phyloP scores from a whole-genome alignment of 64 coral and sea anemone species.

The Pocillopora damicornis region DNA sequence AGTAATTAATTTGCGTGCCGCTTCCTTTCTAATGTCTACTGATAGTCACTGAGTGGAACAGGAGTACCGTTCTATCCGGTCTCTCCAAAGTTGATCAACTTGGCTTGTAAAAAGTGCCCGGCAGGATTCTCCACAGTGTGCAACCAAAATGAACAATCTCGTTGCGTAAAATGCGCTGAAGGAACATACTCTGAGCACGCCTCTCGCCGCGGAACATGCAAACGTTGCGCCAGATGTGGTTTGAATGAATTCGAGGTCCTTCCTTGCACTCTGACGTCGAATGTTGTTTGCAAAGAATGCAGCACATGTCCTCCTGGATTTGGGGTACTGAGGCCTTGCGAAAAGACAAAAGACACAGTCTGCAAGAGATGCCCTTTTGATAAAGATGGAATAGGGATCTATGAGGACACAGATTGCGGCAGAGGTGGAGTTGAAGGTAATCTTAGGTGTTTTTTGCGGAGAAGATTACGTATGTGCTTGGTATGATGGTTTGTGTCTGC shows the following conservation, averaged over 20 bases:
- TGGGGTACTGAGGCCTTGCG: not conserved
- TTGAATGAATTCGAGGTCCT: not conserved
- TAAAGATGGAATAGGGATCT: not conserved
- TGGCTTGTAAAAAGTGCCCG: not conserved
- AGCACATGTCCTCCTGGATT: not conserved
- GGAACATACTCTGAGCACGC: not conserved
- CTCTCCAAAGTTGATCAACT: not conserved
- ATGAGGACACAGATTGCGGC: not conserved
- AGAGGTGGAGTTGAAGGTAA: not conserved
- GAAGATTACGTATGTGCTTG: too few relatives aligned
- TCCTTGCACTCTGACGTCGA: not conserved
- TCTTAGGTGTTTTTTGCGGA: not conserved
- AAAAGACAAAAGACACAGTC: slow-evolving; percentile 12
- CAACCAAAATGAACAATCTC: not conserved
- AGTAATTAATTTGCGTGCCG: not conserved
- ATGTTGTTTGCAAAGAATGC: slow-evolving; percentile 15
- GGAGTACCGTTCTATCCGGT: too few relatives aligned
- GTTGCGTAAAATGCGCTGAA: not conserved
- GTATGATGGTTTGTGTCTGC: too few relatives aligned
- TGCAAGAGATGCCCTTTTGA: not conserved
- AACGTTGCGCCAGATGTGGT: not conserved
- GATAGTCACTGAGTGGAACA: not conserved
- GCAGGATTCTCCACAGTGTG: not conserved
- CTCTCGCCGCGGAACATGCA: not conserved
- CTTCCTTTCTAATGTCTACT: not conserved